phyloP scores from a whole-genome alignment of 1,140 invertebrate genomes.

The Saccostrea glomerata region DNA sequence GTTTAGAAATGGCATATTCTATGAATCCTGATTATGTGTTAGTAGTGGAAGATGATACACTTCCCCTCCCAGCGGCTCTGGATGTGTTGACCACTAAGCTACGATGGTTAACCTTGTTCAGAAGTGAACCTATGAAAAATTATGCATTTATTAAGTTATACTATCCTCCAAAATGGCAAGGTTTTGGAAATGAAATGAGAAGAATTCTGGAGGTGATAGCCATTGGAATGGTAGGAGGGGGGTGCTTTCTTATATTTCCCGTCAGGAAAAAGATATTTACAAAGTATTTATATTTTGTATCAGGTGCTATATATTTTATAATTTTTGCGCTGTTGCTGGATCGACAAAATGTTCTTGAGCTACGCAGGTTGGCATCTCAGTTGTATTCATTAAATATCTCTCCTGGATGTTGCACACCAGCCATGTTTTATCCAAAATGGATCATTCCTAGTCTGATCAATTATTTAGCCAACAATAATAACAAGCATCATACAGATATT shows the following conservation, averaged over 20 bases:
- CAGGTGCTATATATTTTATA: slow-evolving; percentile 51
- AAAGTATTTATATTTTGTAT: slow-evolving; percentile 29
- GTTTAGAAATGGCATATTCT: slow-evolving; percentile 55
- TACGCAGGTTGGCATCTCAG: slow-evolving; percentile 53
- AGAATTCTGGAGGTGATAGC: slow-evolving; percentile 56
- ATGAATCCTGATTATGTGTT: slow-evolving; percentile 58
- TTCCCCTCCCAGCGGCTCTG: slow-evolving; percentile 48
- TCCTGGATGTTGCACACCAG: slow-evolving; percentile 61
- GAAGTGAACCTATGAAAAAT: not conserved
- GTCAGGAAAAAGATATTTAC: not conserved
- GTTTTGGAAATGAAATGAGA: slow-evolving; percentile 55
- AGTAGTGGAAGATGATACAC: slow-evolving; percentile 63
- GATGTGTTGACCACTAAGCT: slow-evolving; percentile 53
- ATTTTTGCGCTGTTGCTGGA: slow-evolving; percentile 39
- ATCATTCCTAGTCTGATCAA: slow-evolving; percentile 50
- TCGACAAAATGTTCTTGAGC: slow-evolving; percentile 61
- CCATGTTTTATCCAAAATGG: slow-evolving; percentile 59
- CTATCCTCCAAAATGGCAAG: slow-evolving; percentile 63
- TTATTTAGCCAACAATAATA: slow-evolving; percentile 48
- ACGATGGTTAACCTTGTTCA: not conserved
- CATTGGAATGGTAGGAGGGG: slow-evolving; percentile 48
- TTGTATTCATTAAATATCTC: slow-evolving; percentile 54
- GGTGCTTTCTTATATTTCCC: slow-evolving; percentile 40
- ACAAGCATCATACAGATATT: slow-evolving; percentile 55
- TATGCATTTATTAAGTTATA: slow-evolving; percentile 61